Percentiles rank a stretch among this genome's conserved stretches.
These are phyloP conservation scores for Scolopax mira DNA, from an alignment of 2,113 vertebrate genomes.

Conservation along the genomic window DNA sequence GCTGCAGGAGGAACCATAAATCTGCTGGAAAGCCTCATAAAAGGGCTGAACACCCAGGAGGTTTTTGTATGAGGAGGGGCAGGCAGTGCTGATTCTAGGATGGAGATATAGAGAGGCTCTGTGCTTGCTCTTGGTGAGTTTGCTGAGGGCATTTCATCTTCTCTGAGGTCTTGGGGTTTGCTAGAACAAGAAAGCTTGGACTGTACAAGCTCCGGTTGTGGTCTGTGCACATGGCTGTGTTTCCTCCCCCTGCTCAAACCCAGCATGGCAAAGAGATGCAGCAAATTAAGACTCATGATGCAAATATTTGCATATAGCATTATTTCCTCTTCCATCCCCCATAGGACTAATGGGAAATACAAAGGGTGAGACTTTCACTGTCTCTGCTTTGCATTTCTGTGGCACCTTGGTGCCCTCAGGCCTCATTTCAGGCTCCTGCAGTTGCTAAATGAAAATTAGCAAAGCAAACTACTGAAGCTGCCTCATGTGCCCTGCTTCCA, in stretches of 20 bases:
- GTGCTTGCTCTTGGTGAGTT: background rate
- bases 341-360: background rate
- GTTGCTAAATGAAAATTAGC: background rate
- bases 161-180: background rate
- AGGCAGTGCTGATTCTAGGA: background rate
- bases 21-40: conserved; percentile 1
- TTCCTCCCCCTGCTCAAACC: background rate
- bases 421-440: background rate
- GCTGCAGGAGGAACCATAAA: background rate
- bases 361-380: background rate
- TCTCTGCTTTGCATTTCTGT: background rate
- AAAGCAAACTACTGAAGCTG: background rate
- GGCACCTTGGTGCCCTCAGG: background rate
- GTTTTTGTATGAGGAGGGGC: background rate
- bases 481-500: rapidly evolving
- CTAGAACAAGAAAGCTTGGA: background rate
- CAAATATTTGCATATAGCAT: background rate
- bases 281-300: background rate
- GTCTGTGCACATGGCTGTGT: background rate
- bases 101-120: background rate
- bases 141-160: background rate
- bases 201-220: background rate
- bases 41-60: background rate
- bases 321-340: background rate
- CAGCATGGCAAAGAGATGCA: background rate